A percentile compares a stretch with the other conserved stretches of the same genome.
Evolutionary conservation across 1,140 invertebrate species (phyloP).

Genomic region (Holotrichia oblita): DNA sequence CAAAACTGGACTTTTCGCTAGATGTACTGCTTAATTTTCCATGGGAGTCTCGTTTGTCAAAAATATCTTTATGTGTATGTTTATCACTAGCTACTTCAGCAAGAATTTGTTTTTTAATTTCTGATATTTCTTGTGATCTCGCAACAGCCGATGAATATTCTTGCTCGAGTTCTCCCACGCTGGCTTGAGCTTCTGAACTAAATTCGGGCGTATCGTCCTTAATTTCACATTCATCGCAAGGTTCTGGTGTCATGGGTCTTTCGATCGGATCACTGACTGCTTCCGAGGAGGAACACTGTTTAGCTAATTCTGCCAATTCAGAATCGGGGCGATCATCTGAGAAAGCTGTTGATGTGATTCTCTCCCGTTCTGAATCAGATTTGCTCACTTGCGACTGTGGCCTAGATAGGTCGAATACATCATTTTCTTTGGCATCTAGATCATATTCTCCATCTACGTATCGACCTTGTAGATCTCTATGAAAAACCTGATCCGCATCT

Average conservation of each 20-base stretch:
- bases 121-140: constrained; percentile 43
- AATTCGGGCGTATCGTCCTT: constrained; percentile 60
- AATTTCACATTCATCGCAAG: constrained; percentile 56
- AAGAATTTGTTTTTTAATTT: constrained; percentile 46
- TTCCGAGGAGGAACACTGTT: constrained; percentile 59
- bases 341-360: constrained; percentile 57
- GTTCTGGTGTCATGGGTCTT: constrained; percentile 64
- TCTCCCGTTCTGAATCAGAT: constrained; percentile 59
- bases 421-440: constrained; percentile 47
- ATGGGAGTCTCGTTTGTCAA: constrained; percentile 58
- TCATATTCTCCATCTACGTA: constrained; percentile 52
- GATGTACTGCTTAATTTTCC: constrained; percentile 58
- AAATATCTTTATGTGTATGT: constrained; percentile 49
- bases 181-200: constrained; percentile 50
- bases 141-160: constrained; percentile 50
- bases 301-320: constrained; percentile 60
- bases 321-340: constrained; percentile 62
- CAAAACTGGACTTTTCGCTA: constrained; percentile 61
- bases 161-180: constrained; percentile 51
- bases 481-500: constrained; percentile 61
- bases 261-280: constrained; percentile 62
- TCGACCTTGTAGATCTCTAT: constrained; percentile 56
- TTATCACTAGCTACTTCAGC: constrained; percentile 43
- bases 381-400: constrained; percentile 60
- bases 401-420: constrained; percentile 49